These are phyloP conservation scores for Calliphora vomitoria DNA, from an alignment of 2,888 invertebrate genomes.

Conservation along the genomic window DNA sequence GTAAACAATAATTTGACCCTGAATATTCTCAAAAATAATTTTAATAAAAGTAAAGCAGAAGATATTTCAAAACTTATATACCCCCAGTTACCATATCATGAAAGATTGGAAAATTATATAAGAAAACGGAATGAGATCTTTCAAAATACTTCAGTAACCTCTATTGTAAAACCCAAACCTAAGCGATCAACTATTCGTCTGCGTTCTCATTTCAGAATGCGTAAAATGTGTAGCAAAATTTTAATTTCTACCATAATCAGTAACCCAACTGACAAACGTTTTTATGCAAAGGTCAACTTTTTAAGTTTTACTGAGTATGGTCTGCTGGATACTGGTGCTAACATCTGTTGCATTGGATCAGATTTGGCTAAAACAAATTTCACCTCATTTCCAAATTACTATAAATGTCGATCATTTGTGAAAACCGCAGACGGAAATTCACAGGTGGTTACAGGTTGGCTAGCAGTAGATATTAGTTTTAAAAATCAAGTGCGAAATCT, in stretches of 20 bases:
- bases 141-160: neutral
- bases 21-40: no score
- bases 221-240: neutral
- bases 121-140: neutral
- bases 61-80: no score
- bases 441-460: slow-evolving; percentile 27
- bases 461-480: slow-evolving; percentile 12
- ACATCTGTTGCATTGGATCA: neutral
- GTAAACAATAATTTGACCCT: no score
- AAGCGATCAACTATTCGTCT: neutral
- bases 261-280: neutral
- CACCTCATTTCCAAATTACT: no score
- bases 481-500: neutral
- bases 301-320: neutral
- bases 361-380: neutral
- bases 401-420: neutral
- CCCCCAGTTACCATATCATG: neutral
- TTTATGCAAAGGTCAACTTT: neutral
- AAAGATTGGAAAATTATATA: neutral
- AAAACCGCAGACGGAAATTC: slow-evolving; percentile 8
- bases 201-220: neutral
- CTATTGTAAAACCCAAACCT: neutral
- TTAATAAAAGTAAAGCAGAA: no score
- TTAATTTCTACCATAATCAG: neutral
- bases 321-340: neutral